A percentile compares a stretch with the other conserved stretches of the same genome.
Evolutionary conservation across 2,888 invertebrate species (phyloP).

Genomic region (Drosophila nigritarsus): DNA sequence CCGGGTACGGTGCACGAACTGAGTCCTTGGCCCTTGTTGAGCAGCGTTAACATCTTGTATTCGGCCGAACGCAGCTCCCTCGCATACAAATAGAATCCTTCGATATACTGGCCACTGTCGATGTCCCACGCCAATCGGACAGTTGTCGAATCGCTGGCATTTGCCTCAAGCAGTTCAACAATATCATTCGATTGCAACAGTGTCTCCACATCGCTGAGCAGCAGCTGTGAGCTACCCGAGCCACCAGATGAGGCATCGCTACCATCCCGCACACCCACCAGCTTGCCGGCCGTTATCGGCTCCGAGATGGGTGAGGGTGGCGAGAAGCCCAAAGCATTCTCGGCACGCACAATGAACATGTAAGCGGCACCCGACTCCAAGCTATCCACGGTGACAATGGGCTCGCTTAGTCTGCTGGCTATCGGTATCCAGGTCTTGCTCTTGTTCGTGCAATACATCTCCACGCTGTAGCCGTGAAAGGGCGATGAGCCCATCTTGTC

Average conservation of each 20-base stretch:
- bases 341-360: constrained; percentile 94
- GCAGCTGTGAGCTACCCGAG: constrained; percentile 68
- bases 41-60: constrained; percentile 91
- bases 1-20: constrained; percentile 91
- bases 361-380: constrained; percentile 92
- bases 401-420: constrained; percentile 88
- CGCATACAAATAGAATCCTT: constrained; percentile 93
- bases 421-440: constrained; percentile 87
- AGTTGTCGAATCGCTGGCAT: constrained; percentile 92
- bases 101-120: constrained; percentile 91
- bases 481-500: constrained; percentile 91
- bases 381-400: constrained; percentile 90
- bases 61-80: constrained; percentile 86
- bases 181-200: constrained; percentile 90
- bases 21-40: constrained; percentile 90
- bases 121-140: constrained; percentile 94
- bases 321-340: constrained; percentile 93
- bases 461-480: constrained; percentile 92
- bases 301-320: constrained; percentile 93
- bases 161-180: constrained; percentile 92
- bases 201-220: constrained; percentile 88
- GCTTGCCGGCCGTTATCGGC: constrained; percentile 87
- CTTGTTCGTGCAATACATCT: constrained; percentile 88
- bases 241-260: constrained; percentile 61
- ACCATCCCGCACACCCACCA: constrained; percentile 67